Percentiles rank a stretch among this genome's conserved stretches.
phyloP scores from a whole-genome alignment of 2,113 vertebrate species.

The Brachirus orientalis region DNA sequence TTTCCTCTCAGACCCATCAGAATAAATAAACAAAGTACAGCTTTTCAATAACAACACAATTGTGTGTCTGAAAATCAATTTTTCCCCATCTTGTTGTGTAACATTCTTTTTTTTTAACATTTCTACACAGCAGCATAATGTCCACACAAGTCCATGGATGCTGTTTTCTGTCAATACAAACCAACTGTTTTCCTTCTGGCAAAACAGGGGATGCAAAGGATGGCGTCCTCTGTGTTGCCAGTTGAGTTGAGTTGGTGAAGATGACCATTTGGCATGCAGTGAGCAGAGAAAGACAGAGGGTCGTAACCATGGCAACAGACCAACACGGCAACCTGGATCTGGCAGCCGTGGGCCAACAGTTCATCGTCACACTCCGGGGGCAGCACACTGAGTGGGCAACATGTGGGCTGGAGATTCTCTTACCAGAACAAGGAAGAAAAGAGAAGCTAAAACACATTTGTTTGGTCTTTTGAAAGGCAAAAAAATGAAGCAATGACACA shows the following conservation, averaged over 20 bases:
- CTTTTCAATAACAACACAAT: not conserved
- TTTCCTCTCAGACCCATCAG: not conserved
- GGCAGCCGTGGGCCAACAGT: constrained; percentile 72
- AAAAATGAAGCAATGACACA: no score
- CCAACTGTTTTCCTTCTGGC: constrained; percentile 45
- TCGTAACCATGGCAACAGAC: constrained; percentile 84
- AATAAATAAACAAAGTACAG: not conserved
- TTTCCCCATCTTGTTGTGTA: constrained; percentile 2
- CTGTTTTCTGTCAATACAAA: constrained; percentile 26
- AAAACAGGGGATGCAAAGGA: constrained; percentile 65
- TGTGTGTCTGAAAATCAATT: not conserved
- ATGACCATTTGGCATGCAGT: constrained; percentile 71
- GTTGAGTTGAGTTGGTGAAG: constrained; percentile 42
- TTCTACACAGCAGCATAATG: not conserved
- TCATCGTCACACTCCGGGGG: constrained; percentile 81
- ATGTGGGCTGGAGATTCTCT: no score
- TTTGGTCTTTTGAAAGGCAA: no score
- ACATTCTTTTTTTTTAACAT: not conserved
- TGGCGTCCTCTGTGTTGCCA: no score
- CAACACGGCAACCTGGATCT: constrained; percentile 67
- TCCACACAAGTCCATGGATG: not conserved
- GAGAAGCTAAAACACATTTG: not conserved
- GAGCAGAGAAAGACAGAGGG: constrained; percentile 75
- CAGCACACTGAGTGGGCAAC: constrained; percentile 76
- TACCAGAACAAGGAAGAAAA: not conserved